Percentiles rank a stretch among this genome's conserved stretches.
These are phyloP conservation scores for Trichechus manatus DNA, from an alignment of 2,113 vertebrate genomes.

Conservation along the genomic window DNA sequence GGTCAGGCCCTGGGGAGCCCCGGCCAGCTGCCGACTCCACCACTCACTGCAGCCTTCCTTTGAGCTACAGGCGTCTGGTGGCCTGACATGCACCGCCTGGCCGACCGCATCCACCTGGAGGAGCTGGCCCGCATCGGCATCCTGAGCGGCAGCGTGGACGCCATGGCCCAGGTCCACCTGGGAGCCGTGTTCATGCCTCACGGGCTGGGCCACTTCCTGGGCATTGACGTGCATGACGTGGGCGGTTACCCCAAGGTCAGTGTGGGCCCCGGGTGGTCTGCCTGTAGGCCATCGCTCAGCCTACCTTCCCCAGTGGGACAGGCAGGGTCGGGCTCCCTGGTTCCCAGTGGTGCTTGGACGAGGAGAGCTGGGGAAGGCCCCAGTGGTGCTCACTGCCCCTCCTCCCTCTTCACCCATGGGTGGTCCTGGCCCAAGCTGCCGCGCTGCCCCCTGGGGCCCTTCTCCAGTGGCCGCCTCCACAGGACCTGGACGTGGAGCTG, in stretches of 20 bases:
- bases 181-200: conserved; percentile 98
- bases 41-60: not conserved
- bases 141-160: conserved; percentile 92
- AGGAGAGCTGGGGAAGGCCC: not conserved
- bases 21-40: accelerated
- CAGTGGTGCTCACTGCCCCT: not conserved
- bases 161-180: conserved; percentile 96
- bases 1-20: not conserved
- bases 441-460: not conserved
- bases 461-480: not conserved
- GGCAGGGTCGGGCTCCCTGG: not conserved
- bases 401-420: not conserved
- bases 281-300: not conserved
- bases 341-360: not conserved
- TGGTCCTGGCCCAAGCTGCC: not conserved
- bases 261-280: not conserved
- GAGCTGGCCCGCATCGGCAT: conserved; percentile 93
- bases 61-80: conserved; percentile 92
- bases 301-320: not conserved
- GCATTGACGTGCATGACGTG: conserved; percentile 98
- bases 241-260: conserved; percentile 98
- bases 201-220: conserved; percentile 96
- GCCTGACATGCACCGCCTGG: conserved; percentile 97
- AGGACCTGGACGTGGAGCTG: not conserved
- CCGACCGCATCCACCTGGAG: conserved; percentile 95